phyloP scores from a whole-genome alignment of 2,797 vertebrate genomes.

The Chaetophractus vellerosus region DNA sequence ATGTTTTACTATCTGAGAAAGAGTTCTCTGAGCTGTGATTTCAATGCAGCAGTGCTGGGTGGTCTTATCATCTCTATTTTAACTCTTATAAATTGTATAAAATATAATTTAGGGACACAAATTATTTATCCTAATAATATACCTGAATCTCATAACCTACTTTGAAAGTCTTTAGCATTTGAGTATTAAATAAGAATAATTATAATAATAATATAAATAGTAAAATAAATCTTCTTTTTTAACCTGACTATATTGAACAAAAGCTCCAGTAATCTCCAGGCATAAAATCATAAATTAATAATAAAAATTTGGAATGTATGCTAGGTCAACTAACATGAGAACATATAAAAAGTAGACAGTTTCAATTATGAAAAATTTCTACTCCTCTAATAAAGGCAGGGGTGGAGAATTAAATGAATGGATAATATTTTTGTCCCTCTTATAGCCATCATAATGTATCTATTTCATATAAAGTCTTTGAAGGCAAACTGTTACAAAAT shows the following conservation, averaged over 20 bases:
- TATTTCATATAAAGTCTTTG: not conserved
- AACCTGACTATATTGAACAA: conserved; percentile 43
- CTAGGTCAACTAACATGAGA: not conserved
- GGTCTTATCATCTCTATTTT: not conserved
- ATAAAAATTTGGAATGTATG: not conserved
- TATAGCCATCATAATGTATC: not conserved
- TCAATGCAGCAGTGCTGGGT: not conserved
- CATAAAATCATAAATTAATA: not conserved
- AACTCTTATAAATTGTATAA: not conserved
- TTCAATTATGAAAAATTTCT: not conserved
- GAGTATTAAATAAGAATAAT: not conserved
- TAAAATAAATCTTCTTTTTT: conserved; percentile 9
- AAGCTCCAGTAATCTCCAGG: not conserved
- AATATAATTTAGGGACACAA: conserved; percentile 10
- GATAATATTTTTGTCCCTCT: not conserved
- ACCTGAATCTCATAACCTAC: not conserved
- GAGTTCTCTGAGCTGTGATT: not conserved
- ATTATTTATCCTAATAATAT: conserved; percentile 43
- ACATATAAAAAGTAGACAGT: not conserved
- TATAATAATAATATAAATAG: not conserved
- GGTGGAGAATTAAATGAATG: not conserved
- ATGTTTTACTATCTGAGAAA: not conserved
- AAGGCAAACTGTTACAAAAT: not conserved
- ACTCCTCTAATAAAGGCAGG: not conserved
- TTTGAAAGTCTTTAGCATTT: not conserved